Evolutionary conservation across 2,797 vertebrate genomes (phyloP), one percentile per base, ranked within the genome.

Genomic region (Linurgus olivaceus): DNA sequence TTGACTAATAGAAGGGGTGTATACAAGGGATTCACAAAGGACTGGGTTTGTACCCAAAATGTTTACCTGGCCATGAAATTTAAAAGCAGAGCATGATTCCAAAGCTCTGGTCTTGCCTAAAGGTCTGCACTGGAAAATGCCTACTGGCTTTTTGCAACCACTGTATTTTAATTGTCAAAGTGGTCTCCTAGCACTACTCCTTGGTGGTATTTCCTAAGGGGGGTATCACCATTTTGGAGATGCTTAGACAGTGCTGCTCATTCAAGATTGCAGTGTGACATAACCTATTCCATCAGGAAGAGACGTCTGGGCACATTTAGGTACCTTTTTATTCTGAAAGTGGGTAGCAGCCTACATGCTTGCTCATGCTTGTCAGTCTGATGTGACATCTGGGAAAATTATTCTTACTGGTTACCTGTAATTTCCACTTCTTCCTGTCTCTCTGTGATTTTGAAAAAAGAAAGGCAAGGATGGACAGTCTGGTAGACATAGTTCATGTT

Each of bases 71-170:
- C 31, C 35, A 17, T 92, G 62, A 70, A 66, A 86, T 84, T 51
- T 21, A 38, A 40, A 65, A 77, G 66, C n/a, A 59, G 42, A 84
- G 18, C 0, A 0, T 0, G 1, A 45, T 78, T 81, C 31, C 70
- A 74, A 74, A 26, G 50, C 68, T 76, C 21, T 86, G 65, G 7
- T 90, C 52, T 90, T 63, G 40, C 26, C 57, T 75, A 19, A 44
- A 68, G 42, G 17, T 81, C 42, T 87, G 13, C 73, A 21, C 24
- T 86, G 47, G 26, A 55, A 90, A 93, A 86, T 8, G 6, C 5
- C 20, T 57, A 13, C 31, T 63, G 84, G 18, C 25, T 75, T 89
- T 91, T 81, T 50, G 44, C 23, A 75, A 24, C 26, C 16, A 20
- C 7, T 84, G 11, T 77, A 25, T 81, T 88, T 90, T 57, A 85